Base-by-base conservation (phyloP, 2,113 vertebrate genomes). In the Piprites chloris region DNA sequence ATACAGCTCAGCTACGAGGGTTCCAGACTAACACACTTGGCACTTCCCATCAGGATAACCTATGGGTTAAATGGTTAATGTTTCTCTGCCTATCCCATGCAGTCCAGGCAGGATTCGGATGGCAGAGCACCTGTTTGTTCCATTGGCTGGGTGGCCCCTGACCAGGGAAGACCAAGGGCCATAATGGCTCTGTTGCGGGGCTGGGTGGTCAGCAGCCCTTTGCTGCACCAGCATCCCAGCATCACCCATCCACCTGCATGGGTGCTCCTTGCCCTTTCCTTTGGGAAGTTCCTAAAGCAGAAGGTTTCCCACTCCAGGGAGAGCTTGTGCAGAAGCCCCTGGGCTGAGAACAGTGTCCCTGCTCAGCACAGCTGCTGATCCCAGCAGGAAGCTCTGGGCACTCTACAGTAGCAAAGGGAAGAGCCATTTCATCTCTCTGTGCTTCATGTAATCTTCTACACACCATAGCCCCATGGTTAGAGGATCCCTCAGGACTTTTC, bases 271-370 rank as follows among this genome's bases (percentile, higher is more conserved):
- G 7, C 16, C 59, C 71, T 23, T 47, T 12, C 35, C 10, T 62
- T n/a, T 9, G 21, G 37, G 85, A 53, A 21, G 74, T 20, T 66
- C 26, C 35, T 16, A 8, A 9, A 22, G 84, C 49, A 19, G 66
- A 7, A 21, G 23, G 14, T 35, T 42, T 87, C 49, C 63, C 46
- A 28, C 27, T 61, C 7, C 4, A 39, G 32, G 8, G 10, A 5
- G 1, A 5, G 1, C 7, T 30, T 28, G 2, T 0, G 0, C 14
- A 35, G 33, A 22, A 56, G 50, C 19, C 46, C 8, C 30, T 17
- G 33, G n/a, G 15, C 44, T 39, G 59, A 21, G 46, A 37, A 9
- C 16, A 2, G 14, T 2, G 5, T 15, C 44, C 58, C 24, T 1
- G 4, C 74, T 47, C 65, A 14, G 21, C 0, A 3, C 39, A 42